These are phyloP conservation scores for Caenorhabditis drosophilae DNA, from an alignment of 2,888 invertebrate genomes.

Conservation along the genomic window DNA sequence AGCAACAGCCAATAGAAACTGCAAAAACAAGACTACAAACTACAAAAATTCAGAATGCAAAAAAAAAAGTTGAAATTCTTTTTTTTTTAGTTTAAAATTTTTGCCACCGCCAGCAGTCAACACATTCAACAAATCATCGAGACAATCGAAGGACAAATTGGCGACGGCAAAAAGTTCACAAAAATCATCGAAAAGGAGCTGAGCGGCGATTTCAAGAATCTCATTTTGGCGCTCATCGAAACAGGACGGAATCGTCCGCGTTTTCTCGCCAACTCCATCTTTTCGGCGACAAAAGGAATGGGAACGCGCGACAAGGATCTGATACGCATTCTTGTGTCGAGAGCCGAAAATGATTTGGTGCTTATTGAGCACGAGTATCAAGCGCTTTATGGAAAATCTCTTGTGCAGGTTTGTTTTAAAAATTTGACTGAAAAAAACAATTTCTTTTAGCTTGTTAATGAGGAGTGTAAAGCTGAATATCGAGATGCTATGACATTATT, in stretches of 20 bases:
- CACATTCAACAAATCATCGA: slow-evolving; percentile 29
- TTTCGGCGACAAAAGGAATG: slow-evolving; percentile 61
- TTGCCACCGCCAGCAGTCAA: slow-evolving; percentile 15
- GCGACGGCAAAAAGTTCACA: slow-evolving; percentile 44
- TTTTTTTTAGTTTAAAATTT: slow-evolving; percentile 25
- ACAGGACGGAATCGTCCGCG: slow-evolving; percentile 38
- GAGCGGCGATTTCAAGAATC: slow-evolving; percentile 56
- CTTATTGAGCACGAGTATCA: slow-evolving; percentile 84
- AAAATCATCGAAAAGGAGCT: slow-evolving; percentile 58
- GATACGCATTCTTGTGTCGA: slow-evolving; percentile 60
- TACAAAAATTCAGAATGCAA: too few relatives aligned
- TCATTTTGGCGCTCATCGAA: slow-evolving; percentile 26
- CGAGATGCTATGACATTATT: slow-evolving; percentile 63
- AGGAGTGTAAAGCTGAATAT: slow-evolving; percentile 60
- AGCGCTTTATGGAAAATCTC: slow-evolving; percentile 48
- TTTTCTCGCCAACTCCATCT: slow-evolving; percentile 62
- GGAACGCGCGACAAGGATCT: slow-evolving; percentile 62
- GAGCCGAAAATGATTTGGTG: slow-evolving; percentile 76
- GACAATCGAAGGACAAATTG: slow-evolving; percentile 43
- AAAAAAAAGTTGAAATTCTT: not conserved
- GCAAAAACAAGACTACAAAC: too few relatives aligned
- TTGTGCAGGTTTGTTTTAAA: slow-evolving; percentile 25
- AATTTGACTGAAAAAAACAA: not conserved
- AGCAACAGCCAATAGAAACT: too few relatives aligned
- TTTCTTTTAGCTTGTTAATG: slow-evolving; percentile 23